Percentiles rank a stretch among this genome's conserved stretches.
These are phyloP conservation scores for Lasioglossum figueresi DNA, from an alignment of 2,888 invertebrate genomes.

Conservation along the genomic window DNA sequence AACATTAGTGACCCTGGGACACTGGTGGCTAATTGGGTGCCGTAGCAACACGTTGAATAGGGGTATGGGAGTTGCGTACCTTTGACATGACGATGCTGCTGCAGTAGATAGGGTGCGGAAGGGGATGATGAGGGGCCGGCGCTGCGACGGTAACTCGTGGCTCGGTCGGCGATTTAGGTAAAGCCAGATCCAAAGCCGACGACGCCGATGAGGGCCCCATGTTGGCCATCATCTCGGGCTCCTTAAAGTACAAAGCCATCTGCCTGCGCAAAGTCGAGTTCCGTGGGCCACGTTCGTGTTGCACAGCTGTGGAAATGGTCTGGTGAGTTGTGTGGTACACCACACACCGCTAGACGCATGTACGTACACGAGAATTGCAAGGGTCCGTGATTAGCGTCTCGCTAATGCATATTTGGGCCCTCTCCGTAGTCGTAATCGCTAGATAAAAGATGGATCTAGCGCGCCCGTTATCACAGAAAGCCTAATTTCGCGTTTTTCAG, in stretches of 20 bases:
- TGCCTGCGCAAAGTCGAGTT: conserved; percentile 97
- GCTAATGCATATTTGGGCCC: too few relatives aligned
- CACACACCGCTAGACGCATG: too few relatives aligned
- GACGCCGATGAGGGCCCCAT: conserved; percentile 80
- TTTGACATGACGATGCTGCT: conserved; percentile 82
- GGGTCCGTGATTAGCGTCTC: too few relatives aligned
- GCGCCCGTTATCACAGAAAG: too few relatives aligned
- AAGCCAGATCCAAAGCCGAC: conserved; percentile 85
- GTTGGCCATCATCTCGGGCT: conserved; percentile 84
- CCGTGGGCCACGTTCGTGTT: conserved; percentile 98
- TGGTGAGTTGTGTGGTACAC: too few relatives aligned
- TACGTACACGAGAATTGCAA: too few relatives aligned
- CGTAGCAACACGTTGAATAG: neutral
- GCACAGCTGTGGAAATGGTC: conserved; percentile 94
- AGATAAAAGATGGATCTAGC: too few relatives aligned
- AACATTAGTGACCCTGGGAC: too few relatives aligned
- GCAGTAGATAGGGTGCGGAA: conserved; percentile 76
- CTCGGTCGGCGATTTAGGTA: conserved; percentile 82
- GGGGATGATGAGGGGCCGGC: conserved; percentile 71
- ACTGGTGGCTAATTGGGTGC: neutral
- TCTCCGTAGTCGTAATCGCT: too few relatives aligned
- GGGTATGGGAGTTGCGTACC: conserved; percentile 73
- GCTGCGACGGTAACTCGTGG: conserved; percentile 62
- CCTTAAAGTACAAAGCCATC: conserved; percentile 93
- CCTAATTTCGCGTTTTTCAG: too few relatives aligned